Conservation (phyloP, 1,140 invertebrate species). For the Tetramorium parvispinum region DNA sequence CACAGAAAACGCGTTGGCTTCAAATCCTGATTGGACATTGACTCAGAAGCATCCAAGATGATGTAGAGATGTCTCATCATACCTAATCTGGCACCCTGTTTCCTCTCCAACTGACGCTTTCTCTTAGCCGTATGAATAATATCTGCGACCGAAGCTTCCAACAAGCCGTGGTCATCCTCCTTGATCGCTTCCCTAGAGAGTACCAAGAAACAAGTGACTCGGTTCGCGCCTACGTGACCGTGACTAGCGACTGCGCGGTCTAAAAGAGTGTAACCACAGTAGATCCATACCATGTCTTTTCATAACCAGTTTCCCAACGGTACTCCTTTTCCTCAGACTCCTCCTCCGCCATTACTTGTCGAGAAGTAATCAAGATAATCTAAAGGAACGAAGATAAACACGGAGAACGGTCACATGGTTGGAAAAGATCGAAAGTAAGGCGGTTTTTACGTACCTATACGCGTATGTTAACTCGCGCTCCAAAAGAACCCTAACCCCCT, state of each 20-base stretch:
- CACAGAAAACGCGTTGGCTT: slow-evolving; percentile 97
- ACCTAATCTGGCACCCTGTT: slow-evolving; percentile 93
- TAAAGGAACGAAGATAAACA: not conserved
- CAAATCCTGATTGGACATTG: slow-evolving; percentile 97
- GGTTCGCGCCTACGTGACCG: too few relatives aligned
- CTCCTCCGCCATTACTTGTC: slow-evolving; percentile 89
- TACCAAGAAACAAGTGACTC: slow-evolving; percentile 40
- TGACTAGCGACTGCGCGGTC: too few relatives aligned
- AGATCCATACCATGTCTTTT: slow-evolving; percentile 94
- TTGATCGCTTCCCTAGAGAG: slow-evolving; percentile 95
- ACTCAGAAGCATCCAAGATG: slow-evolving; percentile 96
- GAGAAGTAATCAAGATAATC: slow-evolving; percentile 2
- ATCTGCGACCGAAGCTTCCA: slow-evolving; percentile 95
- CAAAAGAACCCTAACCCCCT: too few relatives aligned
- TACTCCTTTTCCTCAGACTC: slow-evolving; percentile 97
- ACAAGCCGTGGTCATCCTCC: slow-evolving; percentile 96
- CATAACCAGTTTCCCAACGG: slow-evolving; percentile 98
- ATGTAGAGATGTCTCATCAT: slow-evolving; percentile 98
- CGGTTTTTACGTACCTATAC: too few relatives aligned
- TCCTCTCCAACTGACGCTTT: slow-evolving; percentile 90
- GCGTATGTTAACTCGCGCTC: too few relatives aligned
- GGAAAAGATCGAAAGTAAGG: too few relatives aligned
- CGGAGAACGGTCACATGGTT: too few relatives aligned
- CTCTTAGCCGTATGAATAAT: slow-evolving; percentile 95
- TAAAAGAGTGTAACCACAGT: slow-evolving; percentile 3